Evolutionary conservation across 2,888 invertebrate genomes (phyloP).

Genomic region (Leucophora obtusa): DNA sequence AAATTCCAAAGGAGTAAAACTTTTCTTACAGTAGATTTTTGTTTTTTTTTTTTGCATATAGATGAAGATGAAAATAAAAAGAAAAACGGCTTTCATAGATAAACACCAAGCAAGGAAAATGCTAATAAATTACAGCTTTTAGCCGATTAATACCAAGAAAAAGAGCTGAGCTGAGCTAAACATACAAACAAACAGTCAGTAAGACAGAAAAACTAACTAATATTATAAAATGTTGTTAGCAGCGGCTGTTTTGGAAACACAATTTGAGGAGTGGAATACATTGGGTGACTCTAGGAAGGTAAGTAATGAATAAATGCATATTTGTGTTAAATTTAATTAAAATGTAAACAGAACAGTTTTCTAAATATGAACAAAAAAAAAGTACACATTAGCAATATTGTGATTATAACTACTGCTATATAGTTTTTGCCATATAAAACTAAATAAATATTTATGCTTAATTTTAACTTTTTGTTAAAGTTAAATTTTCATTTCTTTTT

Average conservation of each 20-base stretch:
- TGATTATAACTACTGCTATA: constrained; percentile 20
- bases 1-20: constrained; percentile 57
- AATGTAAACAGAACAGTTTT: constrained; percentile 53
- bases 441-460: neutral
- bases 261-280: neutral
- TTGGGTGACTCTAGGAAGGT: constrained; percentile 10
- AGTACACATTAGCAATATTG: constrained; percentile 42
- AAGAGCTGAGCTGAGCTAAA: constrained; percentile 55
- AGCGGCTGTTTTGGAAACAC: neutral
- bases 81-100: constrained; percentile 56
- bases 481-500: neutral
- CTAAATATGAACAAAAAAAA: neutral
- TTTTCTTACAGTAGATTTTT: constrained; percentile 44
- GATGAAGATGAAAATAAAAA: constrained; percentile 57
- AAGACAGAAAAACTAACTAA: neutral
- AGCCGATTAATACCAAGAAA: constrained; percentile 61
- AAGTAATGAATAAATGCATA: constrained; percentile 61
- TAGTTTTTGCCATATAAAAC: neutral
- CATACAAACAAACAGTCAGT: constrained; percentile 20
- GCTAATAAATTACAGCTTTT: constrained; percentile 64
- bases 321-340: constrained; percentile 64
- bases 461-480: neutral
- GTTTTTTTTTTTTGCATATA: constrained; percentile 17
- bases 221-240: neutral
- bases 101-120: constrained; percentile 62